Percentiles rank a stretch among this genome's conserved stretches.
These are phyloP conservation scores for Meta bourneti DNA, from an alignment of 2,888 invertebrate species.

Conservation along the genomic window DNA sequence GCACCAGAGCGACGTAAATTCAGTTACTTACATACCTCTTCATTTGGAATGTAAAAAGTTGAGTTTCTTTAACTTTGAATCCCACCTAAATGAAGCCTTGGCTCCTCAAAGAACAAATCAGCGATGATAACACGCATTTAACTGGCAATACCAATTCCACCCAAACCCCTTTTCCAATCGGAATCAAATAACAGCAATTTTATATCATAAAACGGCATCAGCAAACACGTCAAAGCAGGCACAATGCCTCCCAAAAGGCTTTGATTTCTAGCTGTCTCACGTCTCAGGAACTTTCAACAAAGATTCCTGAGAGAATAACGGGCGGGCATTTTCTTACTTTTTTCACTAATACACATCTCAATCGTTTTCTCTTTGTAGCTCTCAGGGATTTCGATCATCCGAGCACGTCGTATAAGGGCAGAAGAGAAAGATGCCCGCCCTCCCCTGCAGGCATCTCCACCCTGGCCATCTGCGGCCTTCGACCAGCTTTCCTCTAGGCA, in stretches of 20 bases:
- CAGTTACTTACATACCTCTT: no score
- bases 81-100: no score
- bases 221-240: not conserved
- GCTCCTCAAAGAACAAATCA: no score
- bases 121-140: no score
- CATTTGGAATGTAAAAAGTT: no score
- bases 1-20: no score
- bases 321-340: not conserved
- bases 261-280: not conserved
- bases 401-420: constrained; percentile 2
- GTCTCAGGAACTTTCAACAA: not conserved
- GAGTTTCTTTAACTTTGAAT: no score
- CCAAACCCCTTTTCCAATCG: no score
- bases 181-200: no score
- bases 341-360: not conserved
- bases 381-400: constrained; percentile 14
- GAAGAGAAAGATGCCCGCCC: constrained; percentile 18
- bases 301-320: not conserved
- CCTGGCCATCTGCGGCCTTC: constrained; percentile 53
- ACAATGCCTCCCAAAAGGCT: not conserved
- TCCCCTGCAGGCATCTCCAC: constrained; percentile 40
- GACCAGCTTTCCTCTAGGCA: constrained; percentile 22
- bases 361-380: not conserved
- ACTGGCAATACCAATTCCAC: no score
- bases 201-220: not conserved